Percentiles rank a stretch among this genome's conserved stretches.
These are phyloP conservation scores for Nomada goodeniana DNA, from an alignment of 2,888 invertebrate genomes.

Conservation along the genomic window DNA sequence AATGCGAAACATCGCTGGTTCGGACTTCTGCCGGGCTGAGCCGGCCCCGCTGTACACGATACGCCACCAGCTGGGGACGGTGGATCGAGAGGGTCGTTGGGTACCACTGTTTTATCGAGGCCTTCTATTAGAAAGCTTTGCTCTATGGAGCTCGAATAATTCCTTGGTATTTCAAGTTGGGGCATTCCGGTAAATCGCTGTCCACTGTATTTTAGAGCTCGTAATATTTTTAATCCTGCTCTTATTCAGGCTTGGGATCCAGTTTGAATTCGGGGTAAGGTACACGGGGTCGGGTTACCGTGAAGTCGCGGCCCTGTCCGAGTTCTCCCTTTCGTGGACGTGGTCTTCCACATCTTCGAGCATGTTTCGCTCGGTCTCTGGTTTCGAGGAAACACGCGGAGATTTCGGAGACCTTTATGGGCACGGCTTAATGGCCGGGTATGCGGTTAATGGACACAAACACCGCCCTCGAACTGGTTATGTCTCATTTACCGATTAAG, in stretches of 20 bases:
- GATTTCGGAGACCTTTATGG: slow-evolving; percentile 64
- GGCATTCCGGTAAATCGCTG: no score
- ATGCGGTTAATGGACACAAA: slow-evolving; percentile 70
- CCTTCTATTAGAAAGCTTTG: neutral
- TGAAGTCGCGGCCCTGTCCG: slow-evolving; percentile 26
- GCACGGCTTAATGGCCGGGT: slow-evolving; percentile 66
- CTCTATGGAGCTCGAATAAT: neutral
- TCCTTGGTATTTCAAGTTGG: no score
- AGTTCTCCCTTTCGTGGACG: slow-evolving; percentile 54
- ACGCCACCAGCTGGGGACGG: neutral
- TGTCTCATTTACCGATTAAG: slow-evolving; percentile 72
- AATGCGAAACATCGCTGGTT: slow-evolving; percentile 46
- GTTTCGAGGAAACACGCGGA: slow-evolving; percentile 63
- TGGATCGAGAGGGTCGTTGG: neutral
- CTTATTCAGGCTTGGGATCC: neutral
- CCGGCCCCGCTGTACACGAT: slow-evolving; percentile 11
- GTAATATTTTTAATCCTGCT: no score
- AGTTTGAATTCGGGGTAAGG: slow-evolving; percentile 32
- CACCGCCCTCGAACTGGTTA: slow-evolving; percentile 69
- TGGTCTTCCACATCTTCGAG: slow-evolving; percentile 57
- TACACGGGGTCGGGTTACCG: slow-evolving; percentile 52
- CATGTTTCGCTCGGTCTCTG: slow-evolving; percentile 64
- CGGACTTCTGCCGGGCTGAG: slow-evolving; percentile 44
- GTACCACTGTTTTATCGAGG: neutral
- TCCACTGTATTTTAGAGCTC: no score